Evolutionary conservation across 2,113 vertebrate species (phyloP).

Genomic region (Bolborhynchus lineola): DNA sequence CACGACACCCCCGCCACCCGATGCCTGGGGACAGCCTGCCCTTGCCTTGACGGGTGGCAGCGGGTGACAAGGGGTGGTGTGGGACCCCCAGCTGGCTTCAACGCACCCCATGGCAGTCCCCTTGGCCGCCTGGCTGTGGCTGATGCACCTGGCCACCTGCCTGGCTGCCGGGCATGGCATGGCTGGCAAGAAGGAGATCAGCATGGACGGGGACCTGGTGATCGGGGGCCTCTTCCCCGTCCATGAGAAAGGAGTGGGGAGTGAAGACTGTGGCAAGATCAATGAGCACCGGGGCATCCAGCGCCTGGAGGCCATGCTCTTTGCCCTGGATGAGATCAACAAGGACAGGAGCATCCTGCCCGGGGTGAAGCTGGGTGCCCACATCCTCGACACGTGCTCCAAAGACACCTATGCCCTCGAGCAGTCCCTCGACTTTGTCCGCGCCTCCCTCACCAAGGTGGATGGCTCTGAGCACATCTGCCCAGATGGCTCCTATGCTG

Average conservation of each 20-base stretch:
- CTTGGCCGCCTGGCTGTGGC: slow-evolving; percentile 47
- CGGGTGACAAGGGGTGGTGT: background rate
- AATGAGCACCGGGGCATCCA: slow-evolving; percentile 96
- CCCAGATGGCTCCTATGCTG: slow-evolving; percentile 90
- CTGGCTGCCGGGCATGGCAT: slow-evolving; percentile 31
- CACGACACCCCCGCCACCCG: background rate
- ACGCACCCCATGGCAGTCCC: slow-evolving; percentile 26
- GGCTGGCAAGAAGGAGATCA: slow-evolving; percentile 86
- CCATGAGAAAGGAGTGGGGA: slow-evolving; percentile 90
- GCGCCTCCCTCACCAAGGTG: slow-evolving; percentile 91
- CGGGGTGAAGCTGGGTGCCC: slow-evolving; percentile 87
- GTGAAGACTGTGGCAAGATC: slow-evolving; percentile 91
- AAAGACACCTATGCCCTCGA: slow-evolving; percentile 97
- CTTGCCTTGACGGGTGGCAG: background rate
- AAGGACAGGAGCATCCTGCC: slow-evolving; percentile 86
- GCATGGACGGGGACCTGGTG: slow-evolving; percentile 90
- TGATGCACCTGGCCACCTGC: slow-evolving; percentile 32
- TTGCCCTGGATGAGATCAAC: slow-evolving; percentile 95
- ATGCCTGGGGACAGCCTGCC: background rate
- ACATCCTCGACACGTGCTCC: slow-evolving; percentile 96
- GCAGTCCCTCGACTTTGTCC: slow-evolving; percentile 95
- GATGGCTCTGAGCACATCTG: slow-evolving; percentile 95
- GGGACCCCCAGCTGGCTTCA: background rate
- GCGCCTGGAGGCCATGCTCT: slow-evolving; percentile 96
- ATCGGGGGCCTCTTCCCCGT: slow-evolving; percentile 95